Base-by-base conservation (phyloP, 2,113 vertebrate species). In the Rousettus leschenaultii region DNA sequence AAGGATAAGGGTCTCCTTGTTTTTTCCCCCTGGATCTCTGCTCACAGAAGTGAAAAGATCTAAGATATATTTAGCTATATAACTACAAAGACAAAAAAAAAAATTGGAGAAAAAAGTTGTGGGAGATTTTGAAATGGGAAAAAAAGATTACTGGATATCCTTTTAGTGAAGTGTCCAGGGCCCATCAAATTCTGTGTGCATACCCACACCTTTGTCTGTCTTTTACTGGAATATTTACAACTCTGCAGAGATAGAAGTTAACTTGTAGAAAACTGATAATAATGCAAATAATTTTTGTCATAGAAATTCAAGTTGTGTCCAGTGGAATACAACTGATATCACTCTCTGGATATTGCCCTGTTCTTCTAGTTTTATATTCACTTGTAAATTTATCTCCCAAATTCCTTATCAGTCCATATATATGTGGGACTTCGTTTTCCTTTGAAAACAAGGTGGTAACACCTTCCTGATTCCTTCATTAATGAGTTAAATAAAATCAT, bases 111-210 rank as follows among this genome's bases (percentile, higher is more conserved):
- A 61, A 15, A 63, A 74, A 51, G 45, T 38, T 3, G 0, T 68
- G 22, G 45, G 68, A 45, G 14, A 89, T 71, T 91, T 90, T 63
- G 51, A 87, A 91, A 65, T 78, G 6, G 21, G 13, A 33, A 45
- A 48, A 84, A 63, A 24, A 45, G 18, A 33, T 85, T 22, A 84
- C 7, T 48, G 43, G 19, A 10, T 68, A 21, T 53, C 40, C 30
- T 51, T 61, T 66, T 14, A 28, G 5, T 61, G n/a, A 74, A 53
- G 13, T 0, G 0, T 79, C 9, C 8, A 0, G 13, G 38, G 28
- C 48, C 57, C 73, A 86, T 30, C 65, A 35, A 28, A 38, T 74
- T 59, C 59, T 6, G 0, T 78, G 33, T 28, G 3, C 26, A 48
- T 3, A 5, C 26, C 14, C 33, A 8, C 38, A 10, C 18, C 4